Conservation (phyloP, 2,888 invertebrate genomes). For the Cosmia pyralina region DNA sequence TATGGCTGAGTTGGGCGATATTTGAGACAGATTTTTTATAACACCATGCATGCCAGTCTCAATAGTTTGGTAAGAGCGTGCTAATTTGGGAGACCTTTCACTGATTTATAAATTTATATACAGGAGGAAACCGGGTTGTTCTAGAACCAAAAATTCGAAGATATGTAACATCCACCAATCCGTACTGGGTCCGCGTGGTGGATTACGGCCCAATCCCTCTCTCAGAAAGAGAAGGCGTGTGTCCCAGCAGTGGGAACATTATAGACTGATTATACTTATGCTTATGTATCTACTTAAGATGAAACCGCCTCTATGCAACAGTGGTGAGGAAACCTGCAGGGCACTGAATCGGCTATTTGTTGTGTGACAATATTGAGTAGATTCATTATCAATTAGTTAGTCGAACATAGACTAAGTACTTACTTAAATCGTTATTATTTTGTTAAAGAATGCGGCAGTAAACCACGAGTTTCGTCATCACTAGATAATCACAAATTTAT, state of each 20-base stretch:
- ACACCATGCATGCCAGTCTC: conserved; percentile 4
- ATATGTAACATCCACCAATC: no score
- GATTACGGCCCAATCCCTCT: no score
- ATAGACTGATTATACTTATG: no score
- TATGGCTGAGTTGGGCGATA: conserved; percentile 3
- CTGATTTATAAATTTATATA: background rate
- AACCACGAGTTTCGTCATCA: conserved; percentile 50
- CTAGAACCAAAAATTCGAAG: no score
- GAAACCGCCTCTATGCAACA: background rate
- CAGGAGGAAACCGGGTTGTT: no score
- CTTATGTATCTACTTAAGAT: background rate
- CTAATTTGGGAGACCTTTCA: conserved; percentile 13
- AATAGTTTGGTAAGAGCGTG: background rate
- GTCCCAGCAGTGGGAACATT: no score
- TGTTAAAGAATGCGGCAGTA: conserved; percentile 35
- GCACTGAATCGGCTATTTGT: background rate
- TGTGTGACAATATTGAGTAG: background rate
- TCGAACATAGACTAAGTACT: background rate
- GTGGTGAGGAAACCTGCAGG: background rate
- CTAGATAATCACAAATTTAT: conserved; percentile 61
- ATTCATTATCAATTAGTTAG: background rate
- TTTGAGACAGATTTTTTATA: conserved; percentile 34
- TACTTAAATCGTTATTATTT: conserved; percentile 15
- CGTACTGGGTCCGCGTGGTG: no score
- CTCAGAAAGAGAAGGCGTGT: no score